phyloP scores from a whole-genome alignment of 2,797 vertebrate species.

The Melanotaenia trifasciata region DNA sequence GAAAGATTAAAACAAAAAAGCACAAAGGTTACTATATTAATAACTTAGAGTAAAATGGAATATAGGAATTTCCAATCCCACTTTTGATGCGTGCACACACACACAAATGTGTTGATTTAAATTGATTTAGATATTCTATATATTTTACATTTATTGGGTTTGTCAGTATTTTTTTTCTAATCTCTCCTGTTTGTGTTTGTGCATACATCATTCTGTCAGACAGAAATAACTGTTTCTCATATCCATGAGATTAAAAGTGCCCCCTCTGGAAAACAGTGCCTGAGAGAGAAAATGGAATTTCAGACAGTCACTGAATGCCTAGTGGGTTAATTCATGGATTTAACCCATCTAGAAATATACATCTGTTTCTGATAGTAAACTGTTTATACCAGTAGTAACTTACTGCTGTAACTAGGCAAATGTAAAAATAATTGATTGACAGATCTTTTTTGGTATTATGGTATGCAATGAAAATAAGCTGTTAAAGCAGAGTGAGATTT shows the following conservation, averaged over 20 bases:
- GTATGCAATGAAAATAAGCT: too few species aligned
- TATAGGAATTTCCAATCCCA: not conserved
- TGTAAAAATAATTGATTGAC: not conserved
- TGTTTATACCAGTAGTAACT: constrained; percentile 1
- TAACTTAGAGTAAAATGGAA: not conserved
- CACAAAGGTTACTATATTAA: not conserved
- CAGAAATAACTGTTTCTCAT: constrained; percentile 17
- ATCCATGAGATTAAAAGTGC: constrained; percentile 25
- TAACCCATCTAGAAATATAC: constrained; percentile 22
- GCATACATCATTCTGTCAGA: constrained; percentile 7
- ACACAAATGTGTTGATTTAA: not conserved
- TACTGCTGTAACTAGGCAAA: not conserved
- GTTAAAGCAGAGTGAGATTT: too few species aligned
- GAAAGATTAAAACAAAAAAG: not conserved
- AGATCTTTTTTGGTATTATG: too few species aligned
- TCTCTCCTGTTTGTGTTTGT: not conserved
- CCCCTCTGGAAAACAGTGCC: constrained; percentile 7
- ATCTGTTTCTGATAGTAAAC: not conserved
- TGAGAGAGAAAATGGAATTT: constrained; percentile 13
- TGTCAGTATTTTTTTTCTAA: too few species aligned
- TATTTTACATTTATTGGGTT: too few species aligned
- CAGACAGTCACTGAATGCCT: constrained; percentile 14
- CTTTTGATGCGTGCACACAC: too few species aligned
- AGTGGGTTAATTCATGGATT: constrained; percentile 35
- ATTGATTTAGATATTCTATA: not conserved